Percentiles rank a stretch among this genome's conserved stretches.
These are phyloP conservation scores for Cepphus grylle DNA, from an alignment of 2,113 vertebrate species.

Conservation along the genomic window DNA sequence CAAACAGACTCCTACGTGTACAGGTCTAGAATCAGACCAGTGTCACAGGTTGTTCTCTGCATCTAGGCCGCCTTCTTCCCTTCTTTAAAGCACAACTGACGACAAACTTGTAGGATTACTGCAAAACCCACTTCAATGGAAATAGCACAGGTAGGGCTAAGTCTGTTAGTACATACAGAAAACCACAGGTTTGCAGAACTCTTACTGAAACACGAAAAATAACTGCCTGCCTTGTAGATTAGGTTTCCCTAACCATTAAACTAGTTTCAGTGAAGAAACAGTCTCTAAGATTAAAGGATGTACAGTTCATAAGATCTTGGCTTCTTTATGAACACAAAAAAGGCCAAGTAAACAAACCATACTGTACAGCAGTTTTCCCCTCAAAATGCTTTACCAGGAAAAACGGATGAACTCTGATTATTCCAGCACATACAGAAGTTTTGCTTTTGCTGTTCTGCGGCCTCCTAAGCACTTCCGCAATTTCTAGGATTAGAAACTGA, in stretches of 20 bases:
- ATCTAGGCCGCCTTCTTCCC: not conserved
- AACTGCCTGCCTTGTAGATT: not conserved
- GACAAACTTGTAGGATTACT: not conserved
- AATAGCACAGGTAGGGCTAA: not conserved
- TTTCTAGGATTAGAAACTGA: not conserved
- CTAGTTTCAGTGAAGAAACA: not conserved
- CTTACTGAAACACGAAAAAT: not conserved
- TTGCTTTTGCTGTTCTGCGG: not conserved
- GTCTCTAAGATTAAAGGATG: not conserved
- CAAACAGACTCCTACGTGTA: not conserved
- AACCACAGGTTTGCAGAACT: not conserved
- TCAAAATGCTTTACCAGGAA: not conserved
- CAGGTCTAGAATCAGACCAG: not conserved
- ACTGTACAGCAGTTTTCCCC: not conserved
- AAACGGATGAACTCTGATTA: not conserved
- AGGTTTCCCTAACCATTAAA: not conserved
- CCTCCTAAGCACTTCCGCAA: not conserved
- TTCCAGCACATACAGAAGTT: not conserved
- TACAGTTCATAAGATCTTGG: not conserved
- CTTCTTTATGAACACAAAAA: not conserved
- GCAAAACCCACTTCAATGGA: not conserved
- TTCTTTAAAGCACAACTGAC: not conserved
- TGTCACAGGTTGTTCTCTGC: not conserved
- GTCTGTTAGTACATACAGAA: not conserved
- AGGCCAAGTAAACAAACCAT: not conserved